Percentiles rank a stretch among this genome's conserved stretches.
Evolutionary conservation across 1,140 invertebrate species (phyloP).

Genomic region (Drosophila lini): DNA sequence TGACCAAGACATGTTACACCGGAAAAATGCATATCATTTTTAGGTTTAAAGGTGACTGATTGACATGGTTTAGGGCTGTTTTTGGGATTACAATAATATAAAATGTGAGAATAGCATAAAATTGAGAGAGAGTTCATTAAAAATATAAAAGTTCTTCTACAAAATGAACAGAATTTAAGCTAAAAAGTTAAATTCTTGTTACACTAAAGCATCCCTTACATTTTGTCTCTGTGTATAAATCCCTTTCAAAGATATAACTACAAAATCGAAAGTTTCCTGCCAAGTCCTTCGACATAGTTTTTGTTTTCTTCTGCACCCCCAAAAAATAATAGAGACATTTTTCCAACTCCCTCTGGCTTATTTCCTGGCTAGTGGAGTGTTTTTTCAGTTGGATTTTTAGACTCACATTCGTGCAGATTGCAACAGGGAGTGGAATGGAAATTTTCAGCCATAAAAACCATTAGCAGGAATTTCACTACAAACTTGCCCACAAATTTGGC

Average conservation of each 20-base stretch:
- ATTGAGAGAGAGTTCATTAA: not conserved
- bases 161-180: not conserved
- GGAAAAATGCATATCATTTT: not conserved
- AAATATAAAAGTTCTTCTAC: not conserved
- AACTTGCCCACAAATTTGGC: constrained; percentile 28
- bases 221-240: constrained; percentile 10
- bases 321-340: constrained; percentile 8
- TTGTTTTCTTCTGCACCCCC: not conserved
- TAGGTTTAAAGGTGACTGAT: not conserved
- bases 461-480: not conserved
- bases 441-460: constrained; percentile 3
- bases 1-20: not conserved
- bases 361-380: constrained; percentile 7
- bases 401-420: not conserved
- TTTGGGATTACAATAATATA: not conserved
- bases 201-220: no score
- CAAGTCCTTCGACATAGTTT: constrained; percentile 18
- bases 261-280: constrained; percentile 1
- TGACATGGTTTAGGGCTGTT: not conserved
- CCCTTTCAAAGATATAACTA: not conserved
- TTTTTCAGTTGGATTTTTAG: constrained; percentile 4
- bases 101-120: no score
- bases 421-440: not conserved
- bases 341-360: not conserved
- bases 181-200: not conserved